Percentiles rank a stretch among this genome's conserved stretches.
phyloP scores from a whole-genome alignment of 2,113 vertebrate species.

The Galbula dea region DNA sequence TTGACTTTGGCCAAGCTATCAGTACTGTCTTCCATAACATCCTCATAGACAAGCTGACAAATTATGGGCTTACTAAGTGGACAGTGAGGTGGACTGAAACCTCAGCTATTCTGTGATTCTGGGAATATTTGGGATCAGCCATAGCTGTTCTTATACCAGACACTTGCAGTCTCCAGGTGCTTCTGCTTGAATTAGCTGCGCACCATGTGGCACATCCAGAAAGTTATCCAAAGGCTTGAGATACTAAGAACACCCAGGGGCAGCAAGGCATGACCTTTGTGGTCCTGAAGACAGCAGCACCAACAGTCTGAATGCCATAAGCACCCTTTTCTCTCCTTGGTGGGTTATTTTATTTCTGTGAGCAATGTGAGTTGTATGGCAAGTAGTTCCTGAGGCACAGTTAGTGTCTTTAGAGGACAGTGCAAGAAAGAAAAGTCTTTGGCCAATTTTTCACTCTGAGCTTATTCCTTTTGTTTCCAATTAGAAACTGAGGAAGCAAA shows the following conservation, averaged over 20 bases:
- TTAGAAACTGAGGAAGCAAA: not conserved
- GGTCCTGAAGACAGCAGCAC: not conserved
- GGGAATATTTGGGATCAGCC: not conserved
- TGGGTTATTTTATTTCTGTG: not conserved
- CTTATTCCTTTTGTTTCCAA: not conserved
- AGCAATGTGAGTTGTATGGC: not conserved
- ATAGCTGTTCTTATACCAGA: not conserved
- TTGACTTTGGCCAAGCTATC: not conserved
- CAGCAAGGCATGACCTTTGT: not conserved
- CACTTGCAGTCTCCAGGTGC: not conserved
- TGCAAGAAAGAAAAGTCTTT: not conserved
- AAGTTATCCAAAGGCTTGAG: not conserved
- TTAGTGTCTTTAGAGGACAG: not conserved
- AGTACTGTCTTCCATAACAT: not conserved
- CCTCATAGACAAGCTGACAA: too few species aligned
- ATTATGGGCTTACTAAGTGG: not conserved
- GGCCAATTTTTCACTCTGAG: not conserved
- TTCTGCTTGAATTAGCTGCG: not conserved
- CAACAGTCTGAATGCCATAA: not conserved
- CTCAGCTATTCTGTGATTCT: not conserved
- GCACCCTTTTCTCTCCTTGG: not conserved
- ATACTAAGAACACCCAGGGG: not conserved
- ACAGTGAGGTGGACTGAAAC: not conserved
- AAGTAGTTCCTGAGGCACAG: not conserved
- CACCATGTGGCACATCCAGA: accelerated